Evolutionary conservation across 2,888 invertebrate species (phyloP), one percentile per base, ranked within the genome.

Genomic region (Hirtodrosophila duncani): DNA sequence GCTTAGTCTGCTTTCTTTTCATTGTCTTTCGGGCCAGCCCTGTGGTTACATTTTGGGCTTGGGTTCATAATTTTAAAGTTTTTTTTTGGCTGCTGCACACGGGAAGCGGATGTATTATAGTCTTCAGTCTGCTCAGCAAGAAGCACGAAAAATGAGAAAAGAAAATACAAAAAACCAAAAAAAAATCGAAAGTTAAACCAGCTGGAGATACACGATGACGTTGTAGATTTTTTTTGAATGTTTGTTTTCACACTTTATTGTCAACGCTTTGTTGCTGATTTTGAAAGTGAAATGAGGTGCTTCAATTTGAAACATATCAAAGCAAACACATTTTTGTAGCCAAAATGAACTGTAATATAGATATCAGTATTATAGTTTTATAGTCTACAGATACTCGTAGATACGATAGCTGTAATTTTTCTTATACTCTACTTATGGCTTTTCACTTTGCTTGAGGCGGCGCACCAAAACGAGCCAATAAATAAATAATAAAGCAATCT

Each of bases 251-350:
- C n/a, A n/a, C 48, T 70, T 68, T 74, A 18, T 45, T 46, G n/a
- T 24, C 30, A 49, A 26, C 33, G 24, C 11, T 33, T 20, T 24
- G 13, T 20, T 18, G 69, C 38, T 74, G 69, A 31, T 63, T 72
- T 80, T 77, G 82, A 77, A 80, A 77, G 82, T 77, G 82, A 77
- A 77, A 81, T 72, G 77, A 80, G n/a, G n/a, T n/a, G n/a, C n/a
- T n/a, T 66, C 74, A 65, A 59, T 65, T 56, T 31, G 17, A 48
- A 61, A 43, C 18, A 11, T 11, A 41, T 49, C 38, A 24, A 41
- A 41, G 10, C 29, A 13, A 58, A 51, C 37, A 20, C 59, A 61
- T n/a, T n/a, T n/a, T n/a, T n/a, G n/a, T 24, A 45, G 30, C 20
- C 9, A 30, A 23, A 34, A 34, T 39, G 9, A 18, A 42, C 30